Percentiles rank a stretch among this genome's conserved stretches.
phyloP scores from a whole-genome alignment of 1,140 invertebrate genomes.

The Triops cancriformis region DNA sequence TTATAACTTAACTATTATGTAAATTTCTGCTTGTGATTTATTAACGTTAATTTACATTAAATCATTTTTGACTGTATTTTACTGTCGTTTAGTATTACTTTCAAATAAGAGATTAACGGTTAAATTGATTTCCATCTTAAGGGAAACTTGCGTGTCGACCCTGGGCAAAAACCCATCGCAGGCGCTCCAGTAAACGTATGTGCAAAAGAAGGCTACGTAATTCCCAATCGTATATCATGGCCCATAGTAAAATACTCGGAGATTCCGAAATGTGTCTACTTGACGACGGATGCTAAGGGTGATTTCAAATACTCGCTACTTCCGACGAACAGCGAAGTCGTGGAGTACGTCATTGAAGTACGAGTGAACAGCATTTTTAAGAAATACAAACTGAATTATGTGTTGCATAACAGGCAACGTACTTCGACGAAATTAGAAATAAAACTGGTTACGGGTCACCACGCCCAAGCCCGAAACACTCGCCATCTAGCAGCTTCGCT shows the following conservation, averaged over 20 bases:
- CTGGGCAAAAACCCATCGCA: constrained; percentile 36
- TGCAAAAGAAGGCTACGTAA: not conserved
- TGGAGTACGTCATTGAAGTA: constrained; percentile 30
- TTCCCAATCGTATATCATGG: constrained; percentile 31
- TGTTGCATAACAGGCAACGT: not conserved
- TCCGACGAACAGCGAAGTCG: constrained; percentile 28
- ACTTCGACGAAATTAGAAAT: not conserved
- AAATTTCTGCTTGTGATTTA: too few species aligned
- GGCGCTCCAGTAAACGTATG: constrained; percentile 35
- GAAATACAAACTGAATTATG: too few species aligned
- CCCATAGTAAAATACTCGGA: not conserved
- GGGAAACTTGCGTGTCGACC: not conserved
- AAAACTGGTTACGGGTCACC: not conserved
- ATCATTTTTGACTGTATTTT: not conserved
- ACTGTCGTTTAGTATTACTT: not conserved
- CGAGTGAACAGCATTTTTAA: too few species aligned
- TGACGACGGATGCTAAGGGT: constrained; percentile 35
- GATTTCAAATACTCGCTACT: constrained; percentile 30
- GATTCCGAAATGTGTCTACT: not conserved
- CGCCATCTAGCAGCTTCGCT: not conserved
- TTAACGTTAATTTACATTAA: too few species aligned
- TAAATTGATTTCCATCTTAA: not conserved
- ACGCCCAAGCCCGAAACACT: not conserved
- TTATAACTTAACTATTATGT: too few species aligned
- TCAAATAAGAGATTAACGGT: not conserved